These are phyloP conservation scores for Thamnophis elegans DNA, from an alignment of 2,797 vertebrate genomes.

Conservation along the genomic window DNA sequence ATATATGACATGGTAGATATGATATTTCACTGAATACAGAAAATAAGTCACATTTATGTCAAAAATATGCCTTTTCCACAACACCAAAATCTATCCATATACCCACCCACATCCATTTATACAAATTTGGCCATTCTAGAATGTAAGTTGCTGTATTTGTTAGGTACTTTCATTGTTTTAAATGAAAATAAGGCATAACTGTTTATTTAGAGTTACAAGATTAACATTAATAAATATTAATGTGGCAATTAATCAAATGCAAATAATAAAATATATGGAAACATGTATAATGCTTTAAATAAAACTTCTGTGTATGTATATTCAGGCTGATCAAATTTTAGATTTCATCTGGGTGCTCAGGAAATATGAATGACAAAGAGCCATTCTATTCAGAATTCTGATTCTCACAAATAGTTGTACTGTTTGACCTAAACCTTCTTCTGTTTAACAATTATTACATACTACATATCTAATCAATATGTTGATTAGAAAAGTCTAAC, in stretches of 20 bases:
- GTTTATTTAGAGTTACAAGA: neutral
- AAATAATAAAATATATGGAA: constrained; percentile 3
- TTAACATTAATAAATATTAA: neutral
- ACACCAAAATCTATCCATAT: neutral
- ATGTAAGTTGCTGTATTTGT: neutral
- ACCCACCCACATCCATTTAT: neutral
- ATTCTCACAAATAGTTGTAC: constrained; percentile 21
- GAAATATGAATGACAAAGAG: neutral
- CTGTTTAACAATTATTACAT: neutral
- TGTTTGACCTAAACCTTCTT: neutral
- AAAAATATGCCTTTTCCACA: neutral
- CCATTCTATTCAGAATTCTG: constrained; percentile 30
- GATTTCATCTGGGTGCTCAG: constrained; percentile 36
- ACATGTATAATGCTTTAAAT: neutral
- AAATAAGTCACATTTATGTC: neutral
- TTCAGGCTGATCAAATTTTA: constrained; percentile 10
- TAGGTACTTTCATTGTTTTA: neutral
- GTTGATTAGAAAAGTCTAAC: neutral
- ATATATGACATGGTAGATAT: neutral
- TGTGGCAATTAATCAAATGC: neutral
- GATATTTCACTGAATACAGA: neutral
- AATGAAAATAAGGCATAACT: neutral
- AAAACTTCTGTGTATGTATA: neutral
- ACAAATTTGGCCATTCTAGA: neutral
- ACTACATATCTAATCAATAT: too few species aligned